These are phyloP conservation scores for Calosoma granatense DNA, from an alignment of 1,140 invertebrate species.

Conservation along the genomic window DNA sequence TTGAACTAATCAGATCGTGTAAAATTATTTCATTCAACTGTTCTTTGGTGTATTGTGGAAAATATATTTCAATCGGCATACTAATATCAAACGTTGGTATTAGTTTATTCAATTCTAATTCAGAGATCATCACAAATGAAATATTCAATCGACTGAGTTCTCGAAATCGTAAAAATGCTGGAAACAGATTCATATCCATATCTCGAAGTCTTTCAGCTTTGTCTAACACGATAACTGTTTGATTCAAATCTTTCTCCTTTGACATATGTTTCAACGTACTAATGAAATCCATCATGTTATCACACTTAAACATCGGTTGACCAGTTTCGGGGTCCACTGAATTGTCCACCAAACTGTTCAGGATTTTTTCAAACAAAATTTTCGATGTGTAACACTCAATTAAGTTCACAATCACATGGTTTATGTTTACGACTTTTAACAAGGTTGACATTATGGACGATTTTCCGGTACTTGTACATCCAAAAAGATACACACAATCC, in stretches of 20 bases:
- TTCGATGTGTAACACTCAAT: slow-evolving; percentile 68
- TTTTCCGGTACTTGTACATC: slow-evolving; percentile 73
- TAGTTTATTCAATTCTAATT: slow-evolving; percentile 73
- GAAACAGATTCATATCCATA: slow-evolving; percentile 60
- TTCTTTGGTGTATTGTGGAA: slow-evolving; percentile 71
- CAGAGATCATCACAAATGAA: slow-evolving; percentile 64
- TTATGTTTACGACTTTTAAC: slow-evolving; percentile 46
- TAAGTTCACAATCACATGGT: slow-evolving; percentile 63
- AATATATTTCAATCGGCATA: slow-evolving; percentile 66
- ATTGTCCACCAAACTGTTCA: slow-evolving; percentile 45
- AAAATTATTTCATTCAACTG: slow-evolving; percentile 66
- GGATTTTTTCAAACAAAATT: slow-evolving; percentile 66
- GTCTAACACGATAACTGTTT: slow-evolving; percentile 59
- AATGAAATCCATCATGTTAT: slow-evolving; percentile 65
- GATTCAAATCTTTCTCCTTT: slow-evolving; percentile 30
- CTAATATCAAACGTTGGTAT: slow-evolving; percentile 52
- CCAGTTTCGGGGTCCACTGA: slow-evolving; percentile 28
- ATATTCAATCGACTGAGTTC: slow-evolving; percentile 64
- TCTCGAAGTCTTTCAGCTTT: slow-evolving; percentile 66
- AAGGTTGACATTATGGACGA: slow-evolving; percentile 51
- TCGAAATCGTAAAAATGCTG: slow-evolving; percentile 57
- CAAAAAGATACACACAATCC: slow-evolving; percentile 60
- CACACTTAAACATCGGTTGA: slow-evolving; percentile 44
- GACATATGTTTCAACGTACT: slow-evolving; percentile 39
- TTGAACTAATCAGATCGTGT: slow-evolving; percentile 30